Conservation (phyloP, 2,797 vertebrate genomes). For the Crocodylus rhombifer region DNA sequence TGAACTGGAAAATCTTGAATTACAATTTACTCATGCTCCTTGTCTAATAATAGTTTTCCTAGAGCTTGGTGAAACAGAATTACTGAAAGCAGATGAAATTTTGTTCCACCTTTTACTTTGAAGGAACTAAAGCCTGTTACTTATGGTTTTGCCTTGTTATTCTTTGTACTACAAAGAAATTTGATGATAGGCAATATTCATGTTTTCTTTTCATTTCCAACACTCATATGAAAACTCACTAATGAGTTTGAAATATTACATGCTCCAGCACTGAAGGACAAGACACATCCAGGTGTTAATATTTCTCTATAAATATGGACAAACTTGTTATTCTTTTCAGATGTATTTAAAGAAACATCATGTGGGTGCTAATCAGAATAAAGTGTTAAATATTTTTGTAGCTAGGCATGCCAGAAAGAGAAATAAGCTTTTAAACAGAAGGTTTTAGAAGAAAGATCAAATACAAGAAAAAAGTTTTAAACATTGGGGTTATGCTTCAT, state of each 20-base stretch:
- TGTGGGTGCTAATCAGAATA: conserved; percentile 14
- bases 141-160: not conserved
- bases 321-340: not conserved
- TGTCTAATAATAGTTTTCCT: not conserved
- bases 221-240: not conserved
- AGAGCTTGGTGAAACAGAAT: not conserved
- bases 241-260: conserved; percentile 20
- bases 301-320: conserved; percentile 1
- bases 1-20: not conserved
- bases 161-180: not conserved
- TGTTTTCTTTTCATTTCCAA: not conserved
- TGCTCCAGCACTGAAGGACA: conserved; percentile 25
- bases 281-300: not conserved
- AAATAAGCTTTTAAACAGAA: not conserved
- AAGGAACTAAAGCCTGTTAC: not conserved
- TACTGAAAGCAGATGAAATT: conserved; percentile 13
- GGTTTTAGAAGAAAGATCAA: fast-evolving
- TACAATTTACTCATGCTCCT: not conserved
- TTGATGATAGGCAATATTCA: not conserved
- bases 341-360: conserved; percentile 3
- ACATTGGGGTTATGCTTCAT: not conserved
- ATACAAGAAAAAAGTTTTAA: not conserved
- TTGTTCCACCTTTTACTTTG: not conserved
- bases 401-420: not conserved
- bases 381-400: not conserved